Conservation (phyloP, 2,113 vertebrate genomes). For the Phrynosoma blainvillii region DNA sequence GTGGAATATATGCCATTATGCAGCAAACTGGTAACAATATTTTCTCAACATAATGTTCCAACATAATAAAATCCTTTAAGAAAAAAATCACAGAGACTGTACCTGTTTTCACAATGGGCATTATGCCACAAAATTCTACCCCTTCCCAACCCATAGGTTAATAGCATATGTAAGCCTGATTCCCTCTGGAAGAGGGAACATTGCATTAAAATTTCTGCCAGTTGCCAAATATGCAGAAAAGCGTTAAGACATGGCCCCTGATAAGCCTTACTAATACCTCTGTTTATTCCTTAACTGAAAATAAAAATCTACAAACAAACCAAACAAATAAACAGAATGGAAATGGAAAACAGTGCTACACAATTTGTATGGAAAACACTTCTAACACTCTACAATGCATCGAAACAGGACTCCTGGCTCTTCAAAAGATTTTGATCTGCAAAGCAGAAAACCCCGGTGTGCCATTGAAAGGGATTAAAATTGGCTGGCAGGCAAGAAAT, state of each 20-base stretch:
- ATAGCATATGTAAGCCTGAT: not conserved
- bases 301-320: not conserved
- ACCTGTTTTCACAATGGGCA: not conserved
- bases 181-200: not conserved
- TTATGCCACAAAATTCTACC: not conserved
- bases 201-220: not conserved
- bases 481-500: conserved; percentile 25
- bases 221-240: not conserved
- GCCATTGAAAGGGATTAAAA: conserved; percentile 18
- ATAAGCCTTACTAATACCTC: not conserved
- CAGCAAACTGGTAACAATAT: not conserved
- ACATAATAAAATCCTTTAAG: not conserved
- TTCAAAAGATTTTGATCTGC: conserved; percentile 6
- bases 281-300: not conserved
- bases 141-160: not conserved
- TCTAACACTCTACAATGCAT: not conserved
- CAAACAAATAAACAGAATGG: not conserved
- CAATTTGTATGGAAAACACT: not conserved
- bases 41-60: not conserved
- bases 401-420: not conserved
- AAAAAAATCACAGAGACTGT: not conserved
- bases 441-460: not conserved
- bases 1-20: not conserved
- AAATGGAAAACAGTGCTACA: not conserved
- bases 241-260: not conserved